Base-by-base conservation (phyloP, 2,888 invertebrate species). In the Chrysopilus asiliformis region DNA sequence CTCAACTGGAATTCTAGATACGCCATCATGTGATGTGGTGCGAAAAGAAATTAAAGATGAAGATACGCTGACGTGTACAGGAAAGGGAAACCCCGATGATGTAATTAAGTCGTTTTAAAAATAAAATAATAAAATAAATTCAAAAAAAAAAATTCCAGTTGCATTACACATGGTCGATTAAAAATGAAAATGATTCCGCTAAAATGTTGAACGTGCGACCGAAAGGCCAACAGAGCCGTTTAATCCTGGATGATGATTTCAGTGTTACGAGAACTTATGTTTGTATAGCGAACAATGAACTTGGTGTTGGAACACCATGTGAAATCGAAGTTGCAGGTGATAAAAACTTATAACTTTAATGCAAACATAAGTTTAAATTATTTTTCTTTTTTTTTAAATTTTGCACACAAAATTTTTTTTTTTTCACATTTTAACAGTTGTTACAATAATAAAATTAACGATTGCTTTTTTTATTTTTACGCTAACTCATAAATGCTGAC, bases 111-210 rank as follows among this genome's bases (percentile, higher is more conserved):
- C n/a, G n/a, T n/a, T n/a, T n/a, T n/a, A n/a, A n/a, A n/a, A n/a
- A n/a, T n/a, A n/a, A n/a, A n/a, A n/a, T n/a, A n/a, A n/a, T n/a
- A n/a, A n/a, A n/a, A n/a, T n/a, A n/a, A n/a, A n/a, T n/a, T n/a
- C n/a, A n/a, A n/a, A n/a, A n/a, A n/a, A n/a, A n/a, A n/a, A n/a
- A n/a, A n/a, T n/a, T n/a, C n/a, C n/a, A n/a, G n/a, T n/a, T n/a
- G n/a, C n/a, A n/a, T n/a, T n/a, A n/a, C n/a, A n/a, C n/a, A 19
- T 91, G 91, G 90, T 77, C 75, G 51, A 70, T 86, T 43, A 84
- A 84, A 61, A 82, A 79, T 50, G 80, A 80, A 53, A 86, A 89
- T 59, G 83, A 85, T 60, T 79, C 80, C 9, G 65, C 77, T 41
- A 73, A 74, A 47, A 64, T 68, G 47, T 51, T 56, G 42, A 48